A percentile compares a stretch with the other conserved stretches of the same genome.
Conservation (phyloP, 2,888 invertebrate genomes). For the Apamea monoglypha region DNA sequence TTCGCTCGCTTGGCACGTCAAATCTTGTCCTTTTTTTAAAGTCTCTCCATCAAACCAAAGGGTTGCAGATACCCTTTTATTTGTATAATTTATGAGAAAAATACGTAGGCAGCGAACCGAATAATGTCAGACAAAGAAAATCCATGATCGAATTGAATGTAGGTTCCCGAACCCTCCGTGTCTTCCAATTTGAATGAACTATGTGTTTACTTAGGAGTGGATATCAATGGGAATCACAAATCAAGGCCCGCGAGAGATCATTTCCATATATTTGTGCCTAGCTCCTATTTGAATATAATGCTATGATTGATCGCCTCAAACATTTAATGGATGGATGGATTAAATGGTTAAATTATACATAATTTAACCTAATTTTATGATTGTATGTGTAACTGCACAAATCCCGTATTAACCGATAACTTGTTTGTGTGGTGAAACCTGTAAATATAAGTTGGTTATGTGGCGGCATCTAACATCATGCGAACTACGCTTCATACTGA, state of each 20-base stretch:
- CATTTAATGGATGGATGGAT: no score
- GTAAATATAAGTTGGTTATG: no score
- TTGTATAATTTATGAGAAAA: neutral
- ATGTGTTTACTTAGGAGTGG: constrained; percentile 34
- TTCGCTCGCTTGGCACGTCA: neutral
- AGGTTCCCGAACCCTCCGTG: neutral
- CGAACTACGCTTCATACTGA: no score
- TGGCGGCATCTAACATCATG: no score
- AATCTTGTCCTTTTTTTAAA: neutral
- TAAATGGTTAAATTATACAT: no score
- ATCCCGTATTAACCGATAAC: no score
- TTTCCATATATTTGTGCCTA: constrained; percentile 42
- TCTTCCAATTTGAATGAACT: constrained; percentile 32
- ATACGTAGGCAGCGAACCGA: neutral
- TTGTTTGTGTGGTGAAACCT: no score
- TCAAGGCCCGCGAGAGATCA: constrained; percentile 12
- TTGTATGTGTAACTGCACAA: no score
- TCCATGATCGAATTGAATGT: no score
- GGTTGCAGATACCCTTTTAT: neutral
- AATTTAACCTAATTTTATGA: no score
- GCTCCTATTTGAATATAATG: constrained; percentile 6
- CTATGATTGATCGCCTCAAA: constrained; percentile 17
- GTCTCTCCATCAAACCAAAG: neutral
- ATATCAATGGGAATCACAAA: constrained; percentile 36
- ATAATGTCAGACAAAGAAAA: constrained; percentile 11